A percentile compares a stretch with the other conserved stretches of the same genome.
phyloP scores from a whole-genome alignment of 2,888 invertebrate species.

The Mellilla xanthometata region DNA sequence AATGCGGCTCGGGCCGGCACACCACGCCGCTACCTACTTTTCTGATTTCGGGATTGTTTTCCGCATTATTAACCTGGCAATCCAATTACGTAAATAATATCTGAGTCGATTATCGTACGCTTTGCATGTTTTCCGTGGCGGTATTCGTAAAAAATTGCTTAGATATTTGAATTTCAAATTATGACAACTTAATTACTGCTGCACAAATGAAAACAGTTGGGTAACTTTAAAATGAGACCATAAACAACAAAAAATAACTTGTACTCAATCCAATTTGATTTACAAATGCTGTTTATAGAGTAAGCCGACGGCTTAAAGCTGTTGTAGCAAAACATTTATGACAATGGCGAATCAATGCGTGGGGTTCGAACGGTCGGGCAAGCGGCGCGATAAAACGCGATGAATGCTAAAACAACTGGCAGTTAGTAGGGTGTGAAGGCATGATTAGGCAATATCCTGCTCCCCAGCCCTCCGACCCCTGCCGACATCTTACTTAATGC shows the following conservation, averaged over 20 bases:
- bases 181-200: constrained; percentile 26
- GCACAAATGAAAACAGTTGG: constrained; percentile 21
- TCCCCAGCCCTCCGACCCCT: constrained; percentile 66
- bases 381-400: constrained; percentile 54
- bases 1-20: constrained; percentile 54
- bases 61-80: constrained; percentile 79
- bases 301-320: constrained; percentile 36
- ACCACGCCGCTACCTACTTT: constrained; percentile 61
- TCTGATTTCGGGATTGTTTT: constrained; percentile 77
- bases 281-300: constrained; percentile 14
- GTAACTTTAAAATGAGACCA: constrained; percentile 12
- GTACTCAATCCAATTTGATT: constrained; percentile 15
- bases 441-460: constrained; percentile 81
- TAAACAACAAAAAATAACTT: constrained; percentile 12
- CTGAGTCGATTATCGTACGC: constrained; percentile 40
- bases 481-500: constrained; percentile 75
- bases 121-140: constrained; percentile 18
- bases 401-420: constrained; percentile 80
- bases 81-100: constrained; percentile 74
- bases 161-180: constrained; percentile 20
- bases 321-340: constrained; percentile 55
- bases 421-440: constrained; percentile 75
- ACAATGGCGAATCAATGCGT: constrained; percentile 69
- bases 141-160: constrained; percentile 18
- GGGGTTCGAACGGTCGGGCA: constrained; percentile 22